These are phyloP conservation scores for Scrobipalpa costella DNA, from an alignment of 2,888 invertebrate species.

Conservation along the genomic window DNA sequence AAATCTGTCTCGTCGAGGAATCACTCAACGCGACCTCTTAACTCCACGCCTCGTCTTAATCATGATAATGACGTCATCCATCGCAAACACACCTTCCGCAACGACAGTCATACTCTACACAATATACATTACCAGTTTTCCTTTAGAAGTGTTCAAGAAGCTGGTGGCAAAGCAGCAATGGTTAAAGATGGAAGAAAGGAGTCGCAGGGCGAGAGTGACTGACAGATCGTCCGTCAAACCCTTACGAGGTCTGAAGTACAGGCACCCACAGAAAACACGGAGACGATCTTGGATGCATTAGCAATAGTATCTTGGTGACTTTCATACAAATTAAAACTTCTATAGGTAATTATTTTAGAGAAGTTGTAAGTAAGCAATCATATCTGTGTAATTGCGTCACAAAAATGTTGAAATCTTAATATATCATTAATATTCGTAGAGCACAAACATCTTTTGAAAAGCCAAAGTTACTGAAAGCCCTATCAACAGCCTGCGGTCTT, in stretches of 20 bases:
- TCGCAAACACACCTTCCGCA: slow-evolving; percentile 56
- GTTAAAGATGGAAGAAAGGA: slow-evolving; percentile 34
- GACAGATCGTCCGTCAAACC: slow-evolving; percentile 65
- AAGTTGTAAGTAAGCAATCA: too few species aligned
- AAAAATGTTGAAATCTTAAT: too few species aligned
- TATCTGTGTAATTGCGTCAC: too few species aligned
- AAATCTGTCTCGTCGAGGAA: slow-evolving; percentile 56
- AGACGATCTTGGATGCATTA: slow-evolving; percentile 43
- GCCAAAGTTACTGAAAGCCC: too few species aligned
- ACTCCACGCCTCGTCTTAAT: slow-evolving; percentile 67
- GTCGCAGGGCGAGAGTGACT: slow-evolving; percentile 39
- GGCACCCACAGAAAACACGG: slow-evolving; percentile 55
- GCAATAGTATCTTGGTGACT: too few species aligned
- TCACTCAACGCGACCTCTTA: slow-evolving; percentile 70
- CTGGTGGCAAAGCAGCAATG: slow-evolving; percentile 42
- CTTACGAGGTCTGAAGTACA: slow-evolving; percentile 46
- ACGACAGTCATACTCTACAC: slow-evolving; percentile 31
- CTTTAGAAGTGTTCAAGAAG: background rate
- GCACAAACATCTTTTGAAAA: too few species aligned
- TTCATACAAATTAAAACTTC: too few species aligned
- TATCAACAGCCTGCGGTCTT: too few species aligned
- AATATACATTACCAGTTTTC: slow-evolving; percentile 42
- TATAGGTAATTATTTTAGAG: too few species aligned
- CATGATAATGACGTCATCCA: slow-evolving; percentile 74
- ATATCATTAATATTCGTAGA: too few species aligned